Conservation (phyloP, 2,113 vertebrate genomes). For the Dipodomys merriami region DNA sequence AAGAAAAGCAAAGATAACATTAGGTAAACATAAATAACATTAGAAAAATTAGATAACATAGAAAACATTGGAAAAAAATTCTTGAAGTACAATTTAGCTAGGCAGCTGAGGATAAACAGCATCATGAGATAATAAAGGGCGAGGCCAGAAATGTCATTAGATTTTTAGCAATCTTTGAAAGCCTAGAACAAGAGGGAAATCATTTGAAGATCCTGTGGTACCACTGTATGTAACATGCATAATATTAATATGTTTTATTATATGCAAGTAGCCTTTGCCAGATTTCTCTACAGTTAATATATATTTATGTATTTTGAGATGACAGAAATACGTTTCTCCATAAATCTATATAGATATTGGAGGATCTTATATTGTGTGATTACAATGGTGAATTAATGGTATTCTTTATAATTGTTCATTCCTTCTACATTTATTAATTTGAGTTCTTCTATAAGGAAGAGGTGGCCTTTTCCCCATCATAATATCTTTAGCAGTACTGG, state of each 20-base stretch:
- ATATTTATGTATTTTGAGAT: conserved; percentile 13
- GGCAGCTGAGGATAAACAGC: background rate
- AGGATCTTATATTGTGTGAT: background rate
- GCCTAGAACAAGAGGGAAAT: no score
- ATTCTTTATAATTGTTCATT: background rate
- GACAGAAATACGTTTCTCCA: background rate
- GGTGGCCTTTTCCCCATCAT: background rate
- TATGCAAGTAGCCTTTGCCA: background rate
- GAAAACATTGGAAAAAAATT: background rate
- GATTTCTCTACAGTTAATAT: conserved; percentile 23
- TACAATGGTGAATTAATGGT: background rate
- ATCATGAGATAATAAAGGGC: background rate
- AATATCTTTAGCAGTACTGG: background rate
- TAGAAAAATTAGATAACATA: background rate
- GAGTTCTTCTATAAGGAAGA: background rate
- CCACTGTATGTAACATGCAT: background rate
- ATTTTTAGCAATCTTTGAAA: background rate
- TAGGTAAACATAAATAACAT: background rate
- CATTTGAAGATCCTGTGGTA: background rate
- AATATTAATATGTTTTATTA: background rate
- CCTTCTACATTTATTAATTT: background rate
- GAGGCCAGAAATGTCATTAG: background rate
- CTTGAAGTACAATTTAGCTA: background rate
- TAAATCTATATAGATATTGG: background rate
- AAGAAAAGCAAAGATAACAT: background rate